Conservation (phyloP, 2,797 vertebrate genomes). For the Sus cebifrons region DNA sequence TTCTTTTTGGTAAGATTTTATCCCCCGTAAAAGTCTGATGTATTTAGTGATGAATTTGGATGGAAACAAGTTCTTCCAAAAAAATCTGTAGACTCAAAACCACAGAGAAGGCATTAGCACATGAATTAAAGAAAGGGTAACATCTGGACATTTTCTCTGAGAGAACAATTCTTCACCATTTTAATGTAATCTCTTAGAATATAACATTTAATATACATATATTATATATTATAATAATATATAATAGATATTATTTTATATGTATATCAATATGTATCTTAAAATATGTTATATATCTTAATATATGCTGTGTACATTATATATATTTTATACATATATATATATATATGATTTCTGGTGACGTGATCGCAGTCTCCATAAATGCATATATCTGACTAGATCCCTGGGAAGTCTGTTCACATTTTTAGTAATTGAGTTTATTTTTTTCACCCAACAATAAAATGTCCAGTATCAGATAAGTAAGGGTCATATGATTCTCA, state of each 20-base stretch:
- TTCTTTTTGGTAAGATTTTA: constrained; percentile 43
- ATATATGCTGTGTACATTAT: background rate
- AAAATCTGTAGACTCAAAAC: background rate
- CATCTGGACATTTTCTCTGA: background rate
- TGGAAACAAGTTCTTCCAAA: background rate
- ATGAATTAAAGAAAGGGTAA: background rate
- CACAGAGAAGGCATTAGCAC: background rate
- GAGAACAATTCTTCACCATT: background rate
- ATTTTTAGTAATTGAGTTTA: constrained; percentile 52
- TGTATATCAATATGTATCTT: background rate
- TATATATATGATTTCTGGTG: background rate
- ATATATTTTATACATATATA: background rate
- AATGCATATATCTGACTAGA: background rate
- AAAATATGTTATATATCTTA: background rate
- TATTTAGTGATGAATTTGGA: background rate
- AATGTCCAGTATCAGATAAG: constrained; percentile 62
- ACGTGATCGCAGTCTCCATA: background rate
- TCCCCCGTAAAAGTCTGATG: background rate
- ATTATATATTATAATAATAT: background rate
- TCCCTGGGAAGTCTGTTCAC: background rate
- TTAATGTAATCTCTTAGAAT: background rate
- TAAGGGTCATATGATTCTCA: constrained; percentile 31
- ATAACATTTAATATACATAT: background rate
- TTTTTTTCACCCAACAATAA: constrained; percentile 61
- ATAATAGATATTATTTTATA: background rate